Conservation (phyloP, 2,888 invertebrate species). For the Agonopterix subpropinquella region DNA sequence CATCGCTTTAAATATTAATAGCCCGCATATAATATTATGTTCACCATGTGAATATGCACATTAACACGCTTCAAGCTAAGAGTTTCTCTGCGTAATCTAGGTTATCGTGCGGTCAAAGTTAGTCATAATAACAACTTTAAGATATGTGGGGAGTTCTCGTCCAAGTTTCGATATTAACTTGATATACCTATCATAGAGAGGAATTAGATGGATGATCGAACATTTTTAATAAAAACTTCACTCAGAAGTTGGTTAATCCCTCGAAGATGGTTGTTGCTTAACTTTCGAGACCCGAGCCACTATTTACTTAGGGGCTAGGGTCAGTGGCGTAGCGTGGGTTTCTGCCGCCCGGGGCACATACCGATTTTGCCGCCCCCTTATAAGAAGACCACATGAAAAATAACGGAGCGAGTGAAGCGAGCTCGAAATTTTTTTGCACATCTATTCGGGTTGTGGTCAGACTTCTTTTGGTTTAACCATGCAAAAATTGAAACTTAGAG, state of each 20-base stretch:
- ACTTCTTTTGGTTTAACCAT: too few species aligned
- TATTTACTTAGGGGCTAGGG: background rate
- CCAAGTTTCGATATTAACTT: constrained; percentile 15
- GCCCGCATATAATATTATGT: too few species aligned
- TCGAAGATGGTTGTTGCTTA: constrained; percentile 11
- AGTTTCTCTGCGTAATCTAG: background rate
- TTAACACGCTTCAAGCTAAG: background rate
- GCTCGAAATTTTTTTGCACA: too few species aligned
- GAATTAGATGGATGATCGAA: constrained; percentile 16
- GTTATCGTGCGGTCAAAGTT: constrained; percentile 10
- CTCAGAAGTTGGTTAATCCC: constrained; percentile 15
- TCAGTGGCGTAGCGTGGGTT: too few species aligned
- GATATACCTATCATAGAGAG: constrained; percentile 5
- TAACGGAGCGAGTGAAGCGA: too few species aligned
- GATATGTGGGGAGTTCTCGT: constrained; percentile 2
- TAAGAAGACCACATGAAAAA: too few species aligned
- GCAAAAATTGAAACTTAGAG: too few species aligned
- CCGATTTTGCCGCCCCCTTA: too few species aligned
- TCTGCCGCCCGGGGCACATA: too few species aligned
- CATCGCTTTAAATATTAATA: too few species aligned
- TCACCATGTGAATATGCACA: too few species aligned
- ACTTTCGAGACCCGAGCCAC: background rate
- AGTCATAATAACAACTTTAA: constrained; percentile 14
- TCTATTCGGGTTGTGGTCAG: too few species aligned
- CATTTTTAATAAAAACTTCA: constrained; percentile 32